Evolutionary conservation across 2,113 vertebrate genomes (phyloP).

Genomic region (Psilopsiagon aymara): DNA sequence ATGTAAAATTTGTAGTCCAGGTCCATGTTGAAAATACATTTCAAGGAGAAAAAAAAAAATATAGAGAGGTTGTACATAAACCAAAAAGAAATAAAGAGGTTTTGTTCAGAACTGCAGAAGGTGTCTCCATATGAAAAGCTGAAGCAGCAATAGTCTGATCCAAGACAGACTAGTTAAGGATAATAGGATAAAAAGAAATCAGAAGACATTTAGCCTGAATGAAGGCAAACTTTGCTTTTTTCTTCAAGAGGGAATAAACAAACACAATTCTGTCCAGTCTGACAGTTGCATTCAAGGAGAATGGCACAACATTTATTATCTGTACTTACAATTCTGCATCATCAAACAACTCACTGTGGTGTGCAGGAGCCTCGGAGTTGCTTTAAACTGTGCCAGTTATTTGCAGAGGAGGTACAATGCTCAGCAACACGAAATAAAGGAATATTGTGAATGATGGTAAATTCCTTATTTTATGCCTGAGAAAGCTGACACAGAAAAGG

Average conservation of each 20-base stretch:
- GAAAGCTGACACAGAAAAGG: neutral
- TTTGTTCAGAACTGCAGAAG: neutral
- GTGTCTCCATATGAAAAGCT: neutral
- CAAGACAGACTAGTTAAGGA: neutral
- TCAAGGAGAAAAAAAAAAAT: neutral
- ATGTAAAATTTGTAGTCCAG: neutral
- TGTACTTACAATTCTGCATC: neutral
- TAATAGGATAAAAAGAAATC: neutral
- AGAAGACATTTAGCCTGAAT: neutral
- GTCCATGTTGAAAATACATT: neutral
- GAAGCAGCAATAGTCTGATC: neutral
- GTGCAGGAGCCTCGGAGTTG: neutral
- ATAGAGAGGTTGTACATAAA: neutral
- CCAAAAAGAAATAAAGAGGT: accelerated
- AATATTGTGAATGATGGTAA: neutral
- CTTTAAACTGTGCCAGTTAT: neutral
- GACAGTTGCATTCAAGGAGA: neutral
- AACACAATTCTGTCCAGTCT: neutral
- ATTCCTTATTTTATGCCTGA: neutral
- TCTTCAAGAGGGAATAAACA: neutral
- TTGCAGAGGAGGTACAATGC: neutral
- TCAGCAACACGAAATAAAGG: neutral
- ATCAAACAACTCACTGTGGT: neutral
- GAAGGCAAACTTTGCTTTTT: neutral
- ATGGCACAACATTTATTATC: neutral